Evolutionary conservation across 2,888 invertebrate genomes (phyloP).

Genomic region (Hyalella azteca): DNA sequence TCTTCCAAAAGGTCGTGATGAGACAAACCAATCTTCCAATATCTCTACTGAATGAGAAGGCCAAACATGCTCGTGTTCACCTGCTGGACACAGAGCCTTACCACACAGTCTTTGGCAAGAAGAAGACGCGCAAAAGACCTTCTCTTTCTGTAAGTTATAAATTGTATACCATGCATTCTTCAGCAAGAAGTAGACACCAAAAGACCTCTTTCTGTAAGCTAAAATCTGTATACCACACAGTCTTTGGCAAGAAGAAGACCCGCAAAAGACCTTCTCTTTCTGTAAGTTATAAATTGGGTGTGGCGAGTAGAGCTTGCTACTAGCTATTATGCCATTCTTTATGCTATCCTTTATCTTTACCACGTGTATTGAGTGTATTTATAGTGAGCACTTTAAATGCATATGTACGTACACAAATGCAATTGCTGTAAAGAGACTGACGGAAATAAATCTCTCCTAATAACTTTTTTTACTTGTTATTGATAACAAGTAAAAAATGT

Average conservation of each 20-base stretch:
- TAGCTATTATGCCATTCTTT: too few species aligned
- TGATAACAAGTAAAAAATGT: too few species aligned
- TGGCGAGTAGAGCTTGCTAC: too few species aligned
- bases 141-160: constrained; percentile 64
- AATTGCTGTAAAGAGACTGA: too few species aligned
- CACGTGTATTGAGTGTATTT: too few species aligned
- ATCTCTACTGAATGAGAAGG: constrained; percentile 89
- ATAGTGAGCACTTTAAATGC: too few species aligned
- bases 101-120: constrained; percentile 92
- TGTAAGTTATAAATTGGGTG: constrained; percentile 35
- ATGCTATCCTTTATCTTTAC: too few species aligned
- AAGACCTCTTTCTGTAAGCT: too few species aligned
- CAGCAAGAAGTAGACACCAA: too few species aligned
- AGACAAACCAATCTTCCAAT: constrained; percentile 93
- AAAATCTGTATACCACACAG: constrained; percentile 89
- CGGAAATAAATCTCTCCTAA: too few species aligned
- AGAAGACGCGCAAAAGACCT: constrained; percentile 88
- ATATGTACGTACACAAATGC: too few species aligned
- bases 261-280: constrained; percentile 81
- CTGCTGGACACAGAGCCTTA: constrained; percentile 94
- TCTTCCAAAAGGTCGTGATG: constrained; percentile 78
- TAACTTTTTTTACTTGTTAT: too few species aligned
- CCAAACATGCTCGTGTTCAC: constrained; percentile 89
- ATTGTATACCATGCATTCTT: neutral
- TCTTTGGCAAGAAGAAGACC: constrained; percentile 93